Base-by-base conservation (phyloP, 2,888 invertebrate species). In the Rhopalosiphum nymphaeae region DNA sequence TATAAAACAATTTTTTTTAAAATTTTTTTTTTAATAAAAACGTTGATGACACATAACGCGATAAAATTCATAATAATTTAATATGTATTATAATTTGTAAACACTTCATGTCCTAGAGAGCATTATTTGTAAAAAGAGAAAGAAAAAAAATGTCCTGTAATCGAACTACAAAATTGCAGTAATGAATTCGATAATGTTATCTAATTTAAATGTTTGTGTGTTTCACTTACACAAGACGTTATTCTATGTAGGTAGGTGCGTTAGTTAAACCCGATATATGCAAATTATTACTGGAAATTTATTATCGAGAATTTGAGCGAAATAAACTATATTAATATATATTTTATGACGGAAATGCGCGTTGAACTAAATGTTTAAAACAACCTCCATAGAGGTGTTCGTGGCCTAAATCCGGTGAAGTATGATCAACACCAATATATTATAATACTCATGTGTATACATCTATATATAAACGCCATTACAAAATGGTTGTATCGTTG, bases 361-460 rank as follows among this genome's bases (percentile, higher is more conserved):
- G n/a, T 7, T 16, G 49, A 86, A 16, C 42, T 42, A 89, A 89
- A 56, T 89, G 29, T 89, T 89, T 26, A 57, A 89, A 57, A 89
- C 89, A n/a, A 57, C 57, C 29, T 26, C 42, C 56, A 7, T 1
- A 46, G 26, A 86, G 44, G 44, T 86, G 5, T 26, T 25, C 13
- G 7, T 46, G 26, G 3, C 4, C 57, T 7, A 57, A 46, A 90
- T n/a, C 61, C 36, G 42, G 46, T 13, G 61, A 90, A 46, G 61
- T 46, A 61, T 61, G 11, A 90, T 44, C 61, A 90, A 67, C 78
- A 42, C 36, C 3, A 21, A 78, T 78, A 78, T 78, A 67, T 29
- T 67, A 67, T n/a, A 29, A 21, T 53, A 53, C 53, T 53, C 21
- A 1, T 26, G 25, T 84, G 25, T 9, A 42, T 78, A 53, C 9